Percentiles rank a stretch among this genome's conserved stretches.
Conservation (phyloP, 2,113 vertebrate species). For the Pan paniscus region DNA sequence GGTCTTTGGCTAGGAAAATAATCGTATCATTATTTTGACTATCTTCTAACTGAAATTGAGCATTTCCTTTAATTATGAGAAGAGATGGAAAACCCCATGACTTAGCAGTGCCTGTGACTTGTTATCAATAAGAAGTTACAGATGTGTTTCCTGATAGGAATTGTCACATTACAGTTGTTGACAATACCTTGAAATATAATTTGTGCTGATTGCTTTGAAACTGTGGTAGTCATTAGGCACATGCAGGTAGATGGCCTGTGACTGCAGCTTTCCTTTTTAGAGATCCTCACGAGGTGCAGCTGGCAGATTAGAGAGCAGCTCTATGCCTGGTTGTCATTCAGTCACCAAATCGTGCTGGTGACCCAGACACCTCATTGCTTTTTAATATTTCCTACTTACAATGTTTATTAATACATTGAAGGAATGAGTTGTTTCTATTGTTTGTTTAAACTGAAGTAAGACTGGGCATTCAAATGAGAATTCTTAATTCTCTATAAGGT, state of each 20-base stretch:
- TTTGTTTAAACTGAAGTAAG: background rate
- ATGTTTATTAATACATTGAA: background rate
- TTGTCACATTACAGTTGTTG: background rate
- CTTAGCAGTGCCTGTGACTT: background rate
- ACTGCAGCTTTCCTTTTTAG: background rate
- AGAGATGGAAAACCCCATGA: background rate
- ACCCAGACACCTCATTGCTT: background rate
- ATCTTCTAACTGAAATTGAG: background rate
- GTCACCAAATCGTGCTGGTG: background rate
- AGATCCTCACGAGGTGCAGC: background rate
- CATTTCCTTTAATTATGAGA: background rate
- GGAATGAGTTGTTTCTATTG: background rate
- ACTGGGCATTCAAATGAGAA: background rate
- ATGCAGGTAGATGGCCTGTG: background rate
- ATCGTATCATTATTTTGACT: background rate
- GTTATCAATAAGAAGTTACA: background rate
- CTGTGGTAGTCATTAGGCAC: background rate
- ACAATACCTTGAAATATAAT: background rate
- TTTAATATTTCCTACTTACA: conserved; percentile 2
- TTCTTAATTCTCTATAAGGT: background rate
- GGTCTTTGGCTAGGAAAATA: background rate
- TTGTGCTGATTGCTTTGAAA: background rate
- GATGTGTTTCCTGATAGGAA: background rate
- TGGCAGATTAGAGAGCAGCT: background rate
- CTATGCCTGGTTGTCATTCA: background rate